Conservation (phyloP, 2,888 invertebrate species). For the Chrysina gloriosa region DNA sequence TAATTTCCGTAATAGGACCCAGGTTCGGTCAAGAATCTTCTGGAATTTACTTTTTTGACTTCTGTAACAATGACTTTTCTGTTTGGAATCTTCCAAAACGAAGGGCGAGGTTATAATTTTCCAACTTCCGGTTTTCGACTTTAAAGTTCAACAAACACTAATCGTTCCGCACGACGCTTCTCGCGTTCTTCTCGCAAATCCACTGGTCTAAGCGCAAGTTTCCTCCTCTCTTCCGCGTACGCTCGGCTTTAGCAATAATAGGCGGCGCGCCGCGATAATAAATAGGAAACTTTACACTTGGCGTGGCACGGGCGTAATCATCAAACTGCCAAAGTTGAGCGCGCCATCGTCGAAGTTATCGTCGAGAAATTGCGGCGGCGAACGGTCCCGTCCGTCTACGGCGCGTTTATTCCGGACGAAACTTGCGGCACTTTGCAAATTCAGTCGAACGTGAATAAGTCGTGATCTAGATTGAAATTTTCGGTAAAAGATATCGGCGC, state of each 20-base stretch:
- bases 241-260: slow-evolving; percentile 13
- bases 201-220: too few relatives aligned
- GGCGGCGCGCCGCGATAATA: slow-evolving; percentile 38
- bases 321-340: slow-evolving; percentile 51
- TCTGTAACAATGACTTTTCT: too few relatives aligned
- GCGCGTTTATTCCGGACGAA: slow-evolving; percentile 51
- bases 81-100: too few relatives aligned
- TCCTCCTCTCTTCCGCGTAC: too few relatives aligned
- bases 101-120: too few relatives aligned
- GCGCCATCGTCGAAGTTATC: slow-evolving; percentile 50
- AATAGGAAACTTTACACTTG: slow-evolving; percentile 49
- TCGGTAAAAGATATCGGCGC: slow-evolving; percentile 52
- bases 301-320: slow-evolving; percentile 47
- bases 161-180: too few relatives aligned
- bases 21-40: too few relatives aligned
- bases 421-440: slow-evolving; percentile 59
- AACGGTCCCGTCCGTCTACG: slow-evolving; percentile 41
- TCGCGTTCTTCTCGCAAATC: too few relatives aligned
- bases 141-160: too few relatives aligned
- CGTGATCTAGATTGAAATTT: slow-evolving; percentile 56
- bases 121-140: too few relatives aligned
- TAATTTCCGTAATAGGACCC: too few relatives aligned
- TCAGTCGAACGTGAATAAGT: slow-evolving; percentile 60
- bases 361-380: slow-evolving; percentile 52
- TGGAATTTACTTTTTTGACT: too few relatives aligned